Evolutionary conservation across 2,797 vertebrate species (phyloP).

Genomic region (Sebastes hubbsi): DNA sequence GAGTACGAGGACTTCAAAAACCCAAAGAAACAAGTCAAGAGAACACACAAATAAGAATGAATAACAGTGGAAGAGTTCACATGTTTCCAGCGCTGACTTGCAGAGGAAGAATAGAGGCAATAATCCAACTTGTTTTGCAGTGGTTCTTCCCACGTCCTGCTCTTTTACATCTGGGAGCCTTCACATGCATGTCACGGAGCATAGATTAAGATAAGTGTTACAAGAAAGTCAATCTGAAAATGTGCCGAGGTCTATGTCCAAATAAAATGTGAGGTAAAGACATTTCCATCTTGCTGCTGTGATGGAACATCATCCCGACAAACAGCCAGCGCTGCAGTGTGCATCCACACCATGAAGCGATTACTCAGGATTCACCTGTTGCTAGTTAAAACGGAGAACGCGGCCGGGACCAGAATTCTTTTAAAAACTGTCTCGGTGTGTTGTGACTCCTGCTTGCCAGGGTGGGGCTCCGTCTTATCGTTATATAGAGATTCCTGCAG

Average conservation of each 20-base stretch:
- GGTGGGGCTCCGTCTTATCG: constrained; percentile 54
- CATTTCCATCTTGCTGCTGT: background rate
- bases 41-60: constrained; percentile 35
- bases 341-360: constrained; percentile 7
- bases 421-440: constrained; percentile 40
- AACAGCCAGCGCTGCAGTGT: background rate
- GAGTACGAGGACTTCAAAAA: constrained; percentile 22
- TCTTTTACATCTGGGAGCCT: background rate
- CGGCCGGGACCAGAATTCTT: constrained; percentile 29
- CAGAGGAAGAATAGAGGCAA: background rate
- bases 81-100: constrained; percentile 21
- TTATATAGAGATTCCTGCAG: constrained; percentile 19
- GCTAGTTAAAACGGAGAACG: constrained; percentile 37
- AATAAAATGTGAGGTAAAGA: background rate
- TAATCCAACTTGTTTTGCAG: constrained; percentile 13
- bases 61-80: constrained; percentile 23
- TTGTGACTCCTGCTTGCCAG: constrained; percentile 60
- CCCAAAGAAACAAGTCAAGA: constrained; percentile 23
- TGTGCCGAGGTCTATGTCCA: background rate
- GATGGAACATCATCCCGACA: constrained; percentile 10
- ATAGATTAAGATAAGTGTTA: background rate
- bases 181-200: constrained; percentile 6
- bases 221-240: constrained; percentile 1
- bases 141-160: constrained; percentile 5
- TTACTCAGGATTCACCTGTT: constrained; percentile 53